These are phyloP conservation scores for Pangasius mekongensis DNA, from an alignment of 2,797 vertebrate genomes.

Conservation along the genomic window DNA sequence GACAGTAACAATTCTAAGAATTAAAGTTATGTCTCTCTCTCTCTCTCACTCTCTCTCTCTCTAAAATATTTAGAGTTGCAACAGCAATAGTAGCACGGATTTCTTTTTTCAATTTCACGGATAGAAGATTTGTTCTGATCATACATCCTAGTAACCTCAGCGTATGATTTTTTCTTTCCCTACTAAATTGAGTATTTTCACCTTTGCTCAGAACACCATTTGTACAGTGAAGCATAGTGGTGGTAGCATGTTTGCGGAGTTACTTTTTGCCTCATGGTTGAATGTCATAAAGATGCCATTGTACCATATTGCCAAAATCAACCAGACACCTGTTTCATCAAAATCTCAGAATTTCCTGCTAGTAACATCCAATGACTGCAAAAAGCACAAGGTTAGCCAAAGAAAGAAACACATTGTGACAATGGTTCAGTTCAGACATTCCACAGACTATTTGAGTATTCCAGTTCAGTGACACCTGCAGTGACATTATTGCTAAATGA, in stretches of 20 bases:
- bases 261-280: neutral
- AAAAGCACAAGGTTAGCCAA: neutral
- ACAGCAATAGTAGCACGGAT: too few relatives aligned
- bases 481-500: slow-evolving; percentile 36
- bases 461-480: slow-evolving; percentile 22
- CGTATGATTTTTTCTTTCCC: too few relatives aligned
- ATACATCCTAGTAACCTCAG: too few relatives aligned
- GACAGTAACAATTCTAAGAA: too few relatives aligned
- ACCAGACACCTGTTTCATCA: neutral
- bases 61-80: too few relatives aligned
- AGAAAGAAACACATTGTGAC: neutral
- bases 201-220: neutral
- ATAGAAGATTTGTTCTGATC: too few relatives aligned
- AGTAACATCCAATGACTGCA: neutral
- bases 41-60: too few relatives aligned
- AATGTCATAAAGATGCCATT: neutral
- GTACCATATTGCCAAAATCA: neutral
- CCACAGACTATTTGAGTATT: slow-evolving; percentile 9
- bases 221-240: neutral
- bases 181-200: too few relatives aligned
- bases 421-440: neutral
- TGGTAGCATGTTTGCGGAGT: neutral
- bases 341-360: neutral
- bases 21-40: too few relatives aligned
- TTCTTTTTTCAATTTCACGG: too few relatives aligned